Base-by-base conservation (phyloP, 2,797 vertebrate genomes). In the Rhinogobio ventralis region DNA sequence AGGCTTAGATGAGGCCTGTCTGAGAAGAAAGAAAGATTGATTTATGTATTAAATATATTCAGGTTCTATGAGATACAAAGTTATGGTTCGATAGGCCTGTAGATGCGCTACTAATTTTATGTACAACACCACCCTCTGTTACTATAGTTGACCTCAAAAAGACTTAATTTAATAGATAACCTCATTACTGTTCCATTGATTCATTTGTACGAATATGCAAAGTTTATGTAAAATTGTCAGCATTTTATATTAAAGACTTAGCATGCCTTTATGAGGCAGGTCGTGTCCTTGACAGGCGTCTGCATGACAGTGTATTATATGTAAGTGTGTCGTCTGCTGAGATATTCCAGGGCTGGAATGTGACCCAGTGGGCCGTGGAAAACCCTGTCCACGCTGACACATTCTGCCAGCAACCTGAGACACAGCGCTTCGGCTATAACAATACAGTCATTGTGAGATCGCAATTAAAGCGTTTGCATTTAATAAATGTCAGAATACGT, bases 341-440 rank as follows among this genome's bases (percentile, higher is more conserved):
- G 79, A 76, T 75, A 76, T 74, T 81, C 62, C 42, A 75, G 53
- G 78, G 62, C 30, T 67, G 82, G 64, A 42, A 84, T 86, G 79
- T 71, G 25, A 81, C 49, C 67, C 79, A 57, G 30, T 42, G 66
- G 51, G 33, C 67, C 3, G 33, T 73, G 76, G 11, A 79, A 72
- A 79, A 20, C 64, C 23, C 67, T 72, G 76, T 79, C 42, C 68
- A 72, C 30, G 60, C 19, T 19, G 68, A 64, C 53, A 79, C 68
- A 79, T 51, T n/a, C n/a, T n/a, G n/a, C n/a, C n/a, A 79, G 83
- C n/a, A 85, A 85, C 67, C 67, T 4, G 67, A 85, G 42, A 72
- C 51, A 64, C 20, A 45, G 20, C 23, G 15, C 25, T 57, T 71
- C 42, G 17, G 23, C 25, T 13, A 39, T 28, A 49, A 78, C 64